These are phyloP conservation scores for Mormyrops attenuatus DNA, from an alignment of 2,797 vertebrate species.

Conservation along the genomic window DNA sequence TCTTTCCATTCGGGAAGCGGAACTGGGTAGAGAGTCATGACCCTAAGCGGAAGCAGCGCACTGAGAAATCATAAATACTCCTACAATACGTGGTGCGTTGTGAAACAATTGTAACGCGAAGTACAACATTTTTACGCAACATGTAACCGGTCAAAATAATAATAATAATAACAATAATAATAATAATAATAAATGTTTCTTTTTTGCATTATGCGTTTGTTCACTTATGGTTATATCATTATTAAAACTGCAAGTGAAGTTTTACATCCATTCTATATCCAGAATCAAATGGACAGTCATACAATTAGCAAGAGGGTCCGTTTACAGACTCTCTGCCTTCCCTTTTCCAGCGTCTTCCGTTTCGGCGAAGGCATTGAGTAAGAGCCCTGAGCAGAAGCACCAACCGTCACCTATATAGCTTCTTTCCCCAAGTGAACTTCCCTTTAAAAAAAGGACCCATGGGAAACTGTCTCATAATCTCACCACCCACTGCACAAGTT, in stretches of 20 bases:
- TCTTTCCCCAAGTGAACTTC: not conserved
- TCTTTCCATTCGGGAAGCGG: not conserved
- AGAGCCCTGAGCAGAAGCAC: not conserved
- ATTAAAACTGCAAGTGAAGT: not conserved
- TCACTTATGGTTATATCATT: not conserved
- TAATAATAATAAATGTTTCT: not conserved
- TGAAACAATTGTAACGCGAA: not conserved
- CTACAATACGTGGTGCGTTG: not conserved
- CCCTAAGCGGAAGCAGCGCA: not conserved
- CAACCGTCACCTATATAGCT: not conserved
- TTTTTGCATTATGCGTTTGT: not conserved
- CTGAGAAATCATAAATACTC: too few species aligned
- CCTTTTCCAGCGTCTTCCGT: not conserved
- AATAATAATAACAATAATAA: too few species aligned
- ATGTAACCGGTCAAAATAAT: not conserved
- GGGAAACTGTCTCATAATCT: not conserved
- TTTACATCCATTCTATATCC: not conserved
- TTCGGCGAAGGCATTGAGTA: not conserved
- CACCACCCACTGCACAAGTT: not conserved
- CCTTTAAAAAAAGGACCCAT: not conserved
- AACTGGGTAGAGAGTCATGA: not conserved
- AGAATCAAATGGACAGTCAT: not conserved
- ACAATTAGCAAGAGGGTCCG: not conserved
- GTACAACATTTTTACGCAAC: not conserved
- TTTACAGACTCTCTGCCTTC: not conserved